These are phyloP conservation scores for Zosterops japonicus DNA, from an alignment of 2,113 vertebrate species.

Conservation along the genomic window DNA sequence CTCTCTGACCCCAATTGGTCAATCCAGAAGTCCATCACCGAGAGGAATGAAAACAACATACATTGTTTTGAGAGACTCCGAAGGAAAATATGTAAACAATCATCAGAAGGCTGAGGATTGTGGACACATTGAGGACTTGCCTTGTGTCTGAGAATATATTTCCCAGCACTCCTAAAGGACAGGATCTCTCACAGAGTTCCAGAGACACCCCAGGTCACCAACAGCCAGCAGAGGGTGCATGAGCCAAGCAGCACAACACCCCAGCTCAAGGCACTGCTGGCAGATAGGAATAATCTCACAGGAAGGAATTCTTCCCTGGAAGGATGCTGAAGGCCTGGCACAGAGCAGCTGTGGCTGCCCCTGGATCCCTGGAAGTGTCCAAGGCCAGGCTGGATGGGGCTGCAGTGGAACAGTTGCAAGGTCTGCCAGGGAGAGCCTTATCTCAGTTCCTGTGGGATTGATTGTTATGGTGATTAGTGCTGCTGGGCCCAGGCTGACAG, in stretches of 20 bases:
- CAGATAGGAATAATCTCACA: background rate
- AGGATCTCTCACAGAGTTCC: background rate
- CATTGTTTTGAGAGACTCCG: too few relatives aligned
- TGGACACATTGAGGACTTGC: background rate
- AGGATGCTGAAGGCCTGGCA: background rate
- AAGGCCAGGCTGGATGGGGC: background rate
- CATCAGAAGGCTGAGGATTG: too few relatives aligned
- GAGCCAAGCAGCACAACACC: background rate
- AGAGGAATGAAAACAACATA: too few relatives aligned
- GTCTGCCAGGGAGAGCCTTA: background rate
- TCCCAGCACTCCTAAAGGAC: background rate
- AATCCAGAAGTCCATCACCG: too few relatives aligned
- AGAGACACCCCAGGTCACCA: background rate
- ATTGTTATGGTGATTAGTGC: background rate
- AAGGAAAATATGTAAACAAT: too few relatives aligned
- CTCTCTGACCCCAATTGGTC: too few relatives aligned
- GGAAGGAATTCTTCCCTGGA: background rate
- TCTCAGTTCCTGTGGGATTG: background rate
- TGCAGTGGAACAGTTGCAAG: fast-evolving
- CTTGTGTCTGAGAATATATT: background rate
- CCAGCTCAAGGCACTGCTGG: background rate
- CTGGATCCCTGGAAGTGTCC: background rate
- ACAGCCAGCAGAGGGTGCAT: background rate
- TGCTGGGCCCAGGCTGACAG: background rate
- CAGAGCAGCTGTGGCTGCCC: background rate